A percentile compares a stretch with the other conserved stretches of the same genome.
Evolutionary conservation across 2,113 vertebrate species (phyloP).

Genomic region (Turdus rufiventris): DNA sequence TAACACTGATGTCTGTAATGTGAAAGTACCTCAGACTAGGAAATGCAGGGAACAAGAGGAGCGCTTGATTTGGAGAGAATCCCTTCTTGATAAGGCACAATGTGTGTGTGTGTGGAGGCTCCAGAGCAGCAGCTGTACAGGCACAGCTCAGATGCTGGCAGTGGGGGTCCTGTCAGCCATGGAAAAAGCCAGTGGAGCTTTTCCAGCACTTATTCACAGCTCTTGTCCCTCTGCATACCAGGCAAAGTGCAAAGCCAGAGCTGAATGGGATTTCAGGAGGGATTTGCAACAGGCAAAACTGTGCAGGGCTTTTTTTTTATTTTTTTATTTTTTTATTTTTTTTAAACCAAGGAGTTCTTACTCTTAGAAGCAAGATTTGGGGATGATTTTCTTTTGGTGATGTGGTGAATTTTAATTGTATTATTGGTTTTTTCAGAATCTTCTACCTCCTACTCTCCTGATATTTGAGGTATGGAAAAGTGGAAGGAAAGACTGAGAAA

Average conservation of each 20-base stretch:
- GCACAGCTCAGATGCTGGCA: background rate
- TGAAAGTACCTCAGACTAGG: background rate
- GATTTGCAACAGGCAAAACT: background rate
- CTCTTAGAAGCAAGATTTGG: background rate
- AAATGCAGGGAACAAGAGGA: background rate
- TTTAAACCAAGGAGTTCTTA: background rate
- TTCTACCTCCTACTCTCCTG: background rate
- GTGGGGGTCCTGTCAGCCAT: background rate
- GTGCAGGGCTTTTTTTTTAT: background rate
- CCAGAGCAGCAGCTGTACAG: background rate
- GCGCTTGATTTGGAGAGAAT: background rate
- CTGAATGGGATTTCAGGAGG: background rate
- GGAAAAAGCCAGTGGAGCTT: background rate
- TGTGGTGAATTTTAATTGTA: background rate
- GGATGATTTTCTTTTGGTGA: background rate
- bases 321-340: background rate
- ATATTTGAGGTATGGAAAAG: accelerated
- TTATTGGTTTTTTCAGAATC: background rate
- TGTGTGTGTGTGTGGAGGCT: background rate
- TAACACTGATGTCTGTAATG: background rate
- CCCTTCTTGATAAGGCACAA: background rate
- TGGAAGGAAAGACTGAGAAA: background rate
- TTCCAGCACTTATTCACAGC: background rate
- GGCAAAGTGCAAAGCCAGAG: background rate
- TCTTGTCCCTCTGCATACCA: background rate